These are phyloP conservation scores for Megalops cyprinoides DNA, from an alignment of 2,797 vertebrate species.

Conservation along the genomic window DNA sequence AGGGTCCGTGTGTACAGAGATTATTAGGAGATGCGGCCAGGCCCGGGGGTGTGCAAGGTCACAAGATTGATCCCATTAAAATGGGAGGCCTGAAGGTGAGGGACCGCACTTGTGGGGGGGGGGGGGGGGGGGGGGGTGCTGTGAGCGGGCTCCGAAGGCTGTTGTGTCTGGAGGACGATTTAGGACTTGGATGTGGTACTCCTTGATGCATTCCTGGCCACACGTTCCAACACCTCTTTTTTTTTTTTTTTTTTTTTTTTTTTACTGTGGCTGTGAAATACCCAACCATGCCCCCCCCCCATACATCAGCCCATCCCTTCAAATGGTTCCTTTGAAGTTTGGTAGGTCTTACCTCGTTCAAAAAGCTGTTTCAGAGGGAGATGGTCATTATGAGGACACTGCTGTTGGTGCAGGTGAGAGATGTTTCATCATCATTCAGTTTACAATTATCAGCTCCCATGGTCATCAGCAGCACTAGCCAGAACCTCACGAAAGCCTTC, in stretches of 20 bases:
- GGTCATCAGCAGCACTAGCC: too few relatives aligned
- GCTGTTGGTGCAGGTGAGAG: background rate
- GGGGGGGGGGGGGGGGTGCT: too few relatives aligned
- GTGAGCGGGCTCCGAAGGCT: too few relatives aligned
- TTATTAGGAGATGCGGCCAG: conserved; percentile 23
- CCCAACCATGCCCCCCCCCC: too few relatives aligned
- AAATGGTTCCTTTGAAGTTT: conserved; percentile 26
- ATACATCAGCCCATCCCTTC: too few relatives aligned
- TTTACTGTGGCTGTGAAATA: too few relatives aligned
- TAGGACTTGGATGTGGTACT: background rate
- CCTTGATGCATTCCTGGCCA: too few relatives aligned
- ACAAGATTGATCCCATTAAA: conserved; percentile 8
- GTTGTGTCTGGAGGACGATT: conserved; percentile 12
- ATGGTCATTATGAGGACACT: conserved; percentile 7
- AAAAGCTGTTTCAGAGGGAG: conserved; percentile 11
- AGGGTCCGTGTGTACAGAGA: conserved; percentile 11
- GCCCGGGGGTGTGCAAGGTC: conserved; percentile 17
- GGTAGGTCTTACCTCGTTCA: background rate
- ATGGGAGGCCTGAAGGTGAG: conserved; percentile 12
- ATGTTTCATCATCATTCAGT: background rate
- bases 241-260: too few relatives aligned
- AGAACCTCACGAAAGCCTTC: too few relatives aligned
- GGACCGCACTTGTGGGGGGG: too few relatives aligned
- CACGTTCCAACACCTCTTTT: too few relatives aligned
- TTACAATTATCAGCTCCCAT: too few relatives aligned